phyloP scores from a whole-genome alignment of 2,888 invertebrate species.

The Galerucella calmariensis region DNA sequence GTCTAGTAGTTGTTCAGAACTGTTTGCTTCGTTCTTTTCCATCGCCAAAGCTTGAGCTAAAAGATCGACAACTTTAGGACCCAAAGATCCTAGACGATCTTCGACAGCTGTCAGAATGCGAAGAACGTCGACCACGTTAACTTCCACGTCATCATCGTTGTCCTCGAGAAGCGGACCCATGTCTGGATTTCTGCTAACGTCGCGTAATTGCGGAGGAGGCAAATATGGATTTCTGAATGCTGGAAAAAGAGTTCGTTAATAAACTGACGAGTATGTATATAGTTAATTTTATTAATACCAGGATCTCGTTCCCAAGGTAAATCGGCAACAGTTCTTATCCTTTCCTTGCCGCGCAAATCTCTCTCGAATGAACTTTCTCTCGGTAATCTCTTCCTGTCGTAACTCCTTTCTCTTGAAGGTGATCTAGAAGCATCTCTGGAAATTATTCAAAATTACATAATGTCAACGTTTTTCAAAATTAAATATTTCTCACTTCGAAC shows the following conservation, averaged over 20 bases:
- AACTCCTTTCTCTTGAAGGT: slow-evolving; percentile 44
- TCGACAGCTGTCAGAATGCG: slow-evolving; percentile 84
- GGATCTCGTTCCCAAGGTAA: slow-evolving; percentile 54
- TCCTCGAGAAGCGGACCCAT: slow-evolving; percentile 54
- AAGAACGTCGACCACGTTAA: slow-evolving; percentile 75
- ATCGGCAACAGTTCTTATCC: slow-evolving; percentile 54
- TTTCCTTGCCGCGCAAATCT: slow-evolving; percentile 51
- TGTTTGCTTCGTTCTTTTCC: slow-evolving; percentile 78
- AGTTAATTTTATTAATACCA: slow-evolving; percentile 25
- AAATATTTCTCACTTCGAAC: slow-evolving; percentile 10
- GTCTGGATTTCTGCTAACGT: slow-evolving; percentile 56
- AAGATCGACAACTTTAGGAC: slow-evolving; percentile 81
- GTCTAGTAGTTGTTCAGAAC: slow-evolving; percentile 78
- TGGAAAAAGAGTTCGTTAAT: not conserved
- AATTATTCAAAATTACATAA: not conserved
- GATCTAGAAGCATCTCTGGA: slow-evolving; percentile 28
- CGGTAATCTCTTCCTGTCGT: slow-evolving; percentile 37
- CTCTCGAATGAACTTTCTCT: slow-evolving; percentile 53
- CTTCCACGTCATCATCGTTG: slow-evolving; percentile 67
- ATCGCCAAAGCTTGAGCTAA: slow-evolving; percentile 81
- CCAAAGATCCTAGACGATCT: slow-evolving; percentile 84
- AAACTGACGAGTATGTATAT: not conserved
- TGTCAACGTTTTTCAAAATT: not conserved
- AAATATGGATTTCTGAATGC: slow-evolving; percentile 49
- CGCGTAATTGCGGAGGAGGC: slow-evolving; percentile 59